Evolutionary conservation across 2,113 vertebrate genomes (phyloP), one percentile per base, ranked within the genome.

Genomic region (Lagopus muta): DNA sequence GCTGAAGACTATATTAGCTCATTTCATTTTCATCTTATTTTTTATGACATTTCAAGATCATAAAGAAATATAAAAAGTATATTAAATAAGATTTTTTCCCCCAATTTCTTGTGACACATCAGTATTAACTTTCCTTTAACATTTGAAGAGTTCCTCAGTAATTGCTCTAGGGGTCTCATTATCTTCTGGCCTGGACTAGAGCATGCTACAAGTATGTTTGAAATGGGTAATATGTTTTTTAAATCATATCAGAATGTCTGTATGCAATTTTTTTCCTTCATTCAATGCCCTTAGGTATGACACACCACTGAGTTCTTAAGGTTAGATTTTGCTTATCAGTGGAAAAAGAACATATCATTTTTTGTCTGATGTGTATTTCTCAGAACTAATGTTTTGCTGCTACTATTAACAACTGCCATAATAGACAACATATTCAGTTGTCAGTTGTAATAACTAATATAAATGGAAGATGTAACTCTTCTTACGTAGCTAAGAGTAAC

Each of bases 91-190:
- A 4, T 12, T 32, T 74, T 67, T 72, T 19, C 24, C 19, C 10
- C 45, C 36, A 79, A 75, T 93, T 88, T 82, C 54, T 66, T 62
- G 30, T 61, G 48, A 13, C 42, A 69, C 7, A 54, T 11, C 18
- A 54, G 48, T 57, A 90, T 65, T 48, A 79, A 38, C n/a, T 82
- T 82, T 52, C 47, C 72, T 82, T 81, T 72, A 88, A 57, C 64
- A 92, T 82, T 64, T 91, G 18, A 83, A 73, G 47, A 43, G n/a
- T 83, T 95, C 88, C 61, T 88, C 60, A 81, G 11, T 74, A 88
- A 94, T 22, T 90, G 76, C 89, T 92, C n/a, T 70, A 87, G 40
- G 43, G 69, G 43, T 88, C 72, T 96, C 88, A 86, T 92, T 83
- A 94, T 83, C 27, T 81, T 93, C 83, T 83, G 42, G 21, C 69